Evolutionary conservation across 2,113 vertebrate genomes (phyloP).

Genomic region (Brachypteracias leptosomus): DNA sequence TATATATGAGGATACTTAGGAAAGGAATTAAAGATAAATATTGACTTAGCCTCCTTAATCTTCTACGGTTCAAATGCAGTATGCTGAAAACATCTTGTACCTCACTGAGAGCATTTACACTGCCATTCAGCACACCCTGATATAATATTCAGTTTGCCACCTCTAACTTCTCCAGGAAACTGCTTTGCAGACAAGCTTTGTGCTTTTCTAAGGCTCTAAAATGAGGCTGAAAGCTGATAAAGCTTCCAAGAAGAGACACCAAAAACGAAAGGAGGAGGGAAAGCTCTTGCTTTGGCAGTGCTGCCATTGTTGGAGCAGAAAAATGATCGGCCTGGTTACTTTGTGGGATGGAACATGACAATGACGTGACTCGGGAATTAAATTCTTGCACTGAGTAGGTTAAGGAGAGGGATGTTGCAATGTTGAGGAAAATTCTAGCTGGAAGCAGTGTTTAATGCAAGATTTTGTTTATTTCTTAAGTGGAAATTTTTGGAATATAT

Average conservation of each 20-base stretch:
- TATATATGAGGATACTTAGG: not conserved
- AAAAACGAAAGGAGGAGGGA: not conserved
- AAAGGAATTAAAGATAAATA: not conserved
- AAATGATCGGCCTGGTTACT: not conserved
- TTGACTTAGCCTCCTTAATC: not conserved
- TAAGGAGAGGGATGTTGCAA: not conserved
- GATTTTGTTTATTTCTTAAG: not conserved
- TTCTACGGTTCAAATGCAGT: rapidly evolving
- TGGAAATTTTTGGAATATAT: not conserved
- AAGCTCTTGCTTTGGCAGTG: not conserved
- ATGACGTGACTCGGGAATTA: not conserved
- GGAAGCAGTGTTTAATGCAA: not conserved
- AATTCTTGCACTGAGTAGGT: not conserved
- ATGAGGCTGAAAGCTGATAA: not conserved
- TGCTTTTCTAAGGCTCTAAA: not conserved
- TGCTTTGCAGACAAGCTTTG: not conserved
- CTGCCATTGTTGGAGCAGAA: not conserved
- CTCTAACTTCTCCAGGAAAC: not conserved
- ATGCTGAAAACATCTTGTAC: not conserved
- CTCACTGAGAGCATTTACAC: not conserved
- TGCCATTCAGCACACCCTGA: not conserved
- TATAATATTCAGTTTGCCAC: not conserved
- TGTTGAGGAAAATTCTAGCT: not conserved
- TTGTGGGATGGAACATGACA: not conserved
- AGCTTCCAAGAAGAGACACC: not conserved